phyloP scores from a whole-genome alignment of 2,888 invertebrate genomes.

The Drosophila barbarae region DNA sequence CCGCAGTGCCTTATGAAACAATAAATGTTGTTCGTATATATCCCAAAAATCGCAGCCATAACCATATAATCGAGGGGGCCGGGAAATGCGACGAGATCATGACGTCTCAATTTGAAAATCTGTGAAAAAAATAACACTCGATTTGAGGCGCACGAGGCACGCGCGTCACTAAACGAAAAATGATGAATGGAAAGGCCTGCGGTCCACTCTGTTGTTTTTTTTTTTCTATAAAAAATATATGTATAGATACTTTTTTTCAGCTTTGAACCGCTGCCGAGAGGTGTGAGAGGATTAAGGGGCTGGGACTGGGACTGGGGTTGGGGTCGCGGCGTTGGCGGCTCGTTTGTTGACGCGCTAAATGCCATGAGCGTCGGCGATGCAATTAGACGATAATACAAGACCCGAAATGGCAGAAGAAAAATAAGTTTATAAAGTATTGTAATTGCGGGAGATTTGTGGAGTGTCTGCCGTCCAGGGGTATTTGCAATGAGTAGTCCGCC shows the following conservation, averaged over 20 bases:
- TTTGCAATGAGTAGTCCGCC: conserved; percentile 50
- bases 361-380: conserved; percentile 68
- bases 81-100: conserved; percentile 48
- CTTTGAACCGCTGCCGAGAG: conserved; percentile 23
- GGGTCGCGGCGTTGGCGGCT: conserved; percentile 62
- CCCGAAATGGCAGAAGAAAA: conserved; percentile 33
- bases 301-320: conserved; percentile 19
- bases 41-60: conserved; percentile 9
- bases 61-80: conserved; percentile 18
- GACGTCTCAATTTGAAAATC: conserved; percentile 70
- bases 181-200: conserved; percentile 68
- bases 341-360: conserved; percentile 73
- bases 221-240: conserved; percentile 1
- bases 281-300: conserved; percentile 18
- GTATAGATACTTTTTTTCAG: conserved; percentile 20
- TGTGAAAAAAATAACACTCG: conserved; percentile 51
- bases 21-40: conserved; percentile 62
- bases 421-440: conserved; percentile 44
- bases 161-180: conserved; percentile 71
- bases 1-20: conserved; percentile 59
- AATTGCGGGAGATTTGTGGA: conserved; percentile 44
- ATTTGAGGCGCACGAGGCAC: conserved; percentile 71
- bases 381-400: conserved; percentile 68
- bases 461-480: conserved; percentile 18
- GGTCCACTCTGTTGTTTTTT: conserved; percentile 42